Percentiles rank a stretch among this genome's conserved stretches.
Evolutionary conservation across 2,888 invertebrate species (phyloP).

Genomic region (Timema podura): DNA sequence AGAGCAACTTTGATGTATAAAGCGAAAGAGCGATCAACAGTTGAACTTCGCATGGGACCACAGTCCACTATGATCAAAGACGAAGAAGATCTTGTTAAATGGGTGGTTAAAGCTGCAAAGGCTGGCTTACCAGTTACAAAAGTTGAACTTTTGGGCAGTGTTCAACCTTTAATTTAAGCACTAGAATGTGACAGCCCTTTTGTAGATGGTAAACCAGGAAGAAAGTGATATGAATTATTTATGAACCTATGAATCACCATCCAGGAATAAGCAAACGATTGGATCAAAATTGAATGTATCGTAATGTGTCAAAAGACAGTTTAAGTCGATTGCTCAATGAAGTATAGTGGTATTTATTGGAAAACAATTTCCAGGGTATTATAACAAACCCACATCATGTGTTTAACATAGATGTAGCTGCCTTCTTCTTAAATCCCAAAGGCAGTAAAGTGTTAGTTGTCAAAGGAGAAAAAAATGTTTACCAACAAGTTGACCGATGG

Average conservation of each 20-base stretch:
- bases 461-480: slow-evolving; percentile 34
- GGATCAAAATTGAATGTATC: slow-evolving; percentile 37
- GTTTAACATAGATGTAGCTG: slow-evolving; percentile 42
- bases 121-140: neutral
- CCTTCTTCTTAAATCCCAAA: slow-evolving; percentile 42
- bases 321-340: slow-evolving; percentile 38
- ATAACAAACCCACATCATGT: slow-evolving; percentile 36
- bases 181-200: slow-evolving; percentile 19
- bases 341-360: slow-evolving; percentile 36
- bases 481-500: slow-evolving; percentile 36
- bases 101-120: neutral
- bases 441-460: slow-evolving; percentile 37
- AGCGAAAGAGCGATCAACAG: no score
- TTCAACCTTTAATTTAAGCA: neutral
- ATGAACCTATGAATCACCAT: slow-evolving; percentile 38
- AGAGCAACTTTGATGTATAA: no score
- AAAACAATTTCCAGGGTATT: slow-evolving; percentile 33
- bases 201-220: slow-evolving; percentile 30
- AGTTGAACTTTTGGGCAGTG: neutral
- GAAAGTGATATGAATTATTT: slow-evolving; percentile 40
- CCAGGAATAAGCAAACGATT: slow-evolving; percentile 36
- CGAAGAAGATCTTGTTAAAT: neutral
- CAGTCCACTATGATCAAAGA: neutral
- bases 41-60: no score
- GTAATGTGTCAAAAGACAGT: slow-evolving; percentile 36